A percentile compares a stretch with the other conserved stretches of the same genome.
Evolutionary conservation across 2,113 vertebrate genomes (phyloP).

Genomic region (Hypanus sabinus): DNA sequence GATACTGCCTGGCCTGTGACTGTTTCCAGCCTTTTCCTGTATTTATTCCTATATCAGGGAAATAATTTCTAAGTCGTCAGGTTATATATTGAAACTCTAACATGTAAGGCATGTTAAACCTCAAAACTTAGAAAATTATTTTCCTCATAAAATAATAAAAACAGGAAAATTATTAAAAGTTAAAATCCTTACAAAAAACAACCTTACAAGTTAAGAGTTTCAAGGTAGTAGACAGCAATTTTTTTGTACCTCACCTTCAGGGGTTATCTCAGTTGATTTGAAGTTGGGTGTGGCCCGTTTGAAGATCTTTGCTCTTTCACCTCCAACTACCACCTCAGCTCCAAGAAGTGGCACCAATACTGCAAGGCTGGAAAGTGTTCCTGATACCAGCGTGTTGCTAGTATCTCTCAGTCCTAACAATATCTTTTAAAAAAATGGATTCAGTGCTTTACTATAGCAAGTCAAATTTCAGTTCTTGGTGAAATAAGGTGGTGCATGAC

Average conservation of each 20-base stretch:
- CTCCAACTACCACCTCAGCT: slow-evolving; percentile 89
- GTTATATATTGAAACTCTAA: too few relatives aligned
- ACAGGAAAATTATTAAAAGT: too few relatives aligned
- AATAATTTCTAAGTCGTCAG: neutral
- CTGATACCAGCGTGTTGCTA: slow-evolving; percentile 75
- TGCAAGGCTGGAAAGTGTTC: slow-evolving; percentile 83
- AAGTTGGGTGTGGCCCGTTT: slow-evolving; percentile 87
- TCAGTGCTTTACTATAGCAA: neutral
- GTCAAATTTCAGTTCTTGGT: neutral
- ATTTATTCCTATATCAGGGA: neutral
- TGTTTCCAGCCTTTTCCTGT: neutral
- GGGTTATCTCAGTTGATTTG: slow-evolving; percentile 75
- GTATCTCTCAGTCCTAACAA: slow-evolving; percentile 88
- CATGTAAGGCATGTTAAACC: too few relatives aligned
- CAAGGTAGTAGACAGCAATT: neutral
- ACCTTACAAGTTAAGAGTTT: neutral
- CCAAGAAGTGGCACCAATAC: slow-evolving; percentile 86
- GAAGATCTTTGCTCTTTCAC: slow-evolving; percentile 87
- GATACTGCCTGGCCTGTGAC: neutral
- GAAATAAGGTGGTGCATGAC: neutral
- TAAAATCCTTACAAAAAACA: too few relatives aligned
- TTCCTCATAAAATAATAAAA: too few relatives aligned
- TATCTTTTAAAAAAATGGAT: slow-evolving; percentile 57
- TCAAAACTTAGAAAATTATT: too few relatives aligned
- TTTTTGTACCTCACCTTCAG: slow-evolving; percentile 69